Base-by-base conservation (phyloP, 2,888 invertebrate genomes). In the Sinohyriopsis cumingii region DNA sequence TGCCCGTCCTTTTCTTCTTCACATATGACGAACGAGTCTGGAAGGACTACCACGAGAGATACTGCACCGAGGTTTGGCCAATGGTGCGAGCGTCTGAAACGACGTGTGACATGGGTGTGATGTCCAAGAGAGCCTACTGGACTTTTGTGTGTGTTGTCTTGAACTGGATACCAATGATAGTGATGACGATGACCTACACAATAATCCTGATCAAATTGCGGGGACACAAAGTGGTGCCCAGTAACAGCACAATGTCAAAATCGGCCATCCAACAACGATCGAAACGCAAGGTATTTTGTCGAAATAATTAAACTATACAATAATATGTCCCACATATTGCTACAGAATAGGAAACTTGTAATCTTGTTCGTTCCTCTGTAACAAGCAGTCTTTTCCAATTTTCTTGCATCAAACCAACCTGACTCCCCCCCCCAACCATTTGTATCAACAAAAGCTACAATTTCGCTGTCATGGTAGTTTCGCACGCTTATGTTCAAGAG, bases 141-240 rank as follows among this genome's bases (percentile, higher is more conserved):
- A 83, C 82, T 20, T 76, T 82, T 33, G 81, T 86, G n/a, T 78
- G 82, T 22, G 82, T 82, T n/a, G 83, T 84, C 22, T 71, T 85
- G n/a, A 86, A 85, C 80, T 86, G 86, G 86, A 77, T 86, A 28
- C 86, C 85, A 3, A 86, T 86, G 86, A 62, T 84, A 4, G 78
- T 79, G 25, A 85, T 84, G 85, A 78, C 77, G 33, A 69, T 83
- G 9, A 77, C 79, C 24, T 86, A 86, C 69, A 82, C 81, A 0
- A 76, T 84, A 55, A 86, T 86, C 66, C 78, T 84, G 9, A 68
- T 81, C 24, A 82, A 81, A 33, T 79, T 86, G 20, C 73, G 81
- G 45, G 81, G 78, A 65, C 78, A 80, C 33, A 80, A 80, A 45
- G 81, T 83, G 53, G 79, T 81, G n/a, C 82, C 84, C 4, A 81